Conservation (phyloP, 2,888 invertebrate species). For the Gnatocerus cornutus region DNA sequence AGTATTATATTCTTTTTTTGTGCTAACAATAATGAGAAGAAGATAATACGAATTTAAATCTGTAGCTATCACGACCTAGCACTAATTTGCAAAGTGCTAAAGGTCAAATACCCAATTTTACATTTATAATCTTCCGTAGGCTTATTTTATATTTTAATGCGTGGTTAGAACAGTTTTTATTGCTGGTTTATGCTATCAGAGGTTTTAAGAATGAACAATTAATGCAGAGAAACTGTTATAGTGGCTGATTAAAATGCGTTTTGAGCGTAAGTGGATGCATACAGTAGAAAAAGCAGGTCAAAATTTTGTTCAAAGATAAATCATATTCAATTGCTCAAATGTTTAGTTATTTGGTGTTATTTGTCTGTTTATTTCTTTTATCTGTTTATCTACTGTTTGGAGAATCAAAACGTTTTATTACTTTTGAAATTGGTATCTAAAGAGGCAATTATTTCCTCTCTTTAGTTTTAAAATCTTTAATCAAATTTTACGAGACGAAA, state of each 20-base stretch:
- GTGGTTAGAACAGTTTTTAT: slow-evolving; percentile 7
- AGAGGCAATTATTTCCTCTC: too few relatives aligned
- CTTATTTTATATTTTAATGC: slow-evolving; percentile 6
- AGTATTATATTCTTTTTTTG: neutral
- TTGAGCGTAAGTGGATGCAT: too few relatives aligned
- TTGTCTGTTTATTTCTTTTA: too few relatives aligned
- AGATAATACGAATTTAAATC: slow-evolving; percentile 16
- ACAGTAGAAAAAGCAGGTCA: too few relatives aligned
- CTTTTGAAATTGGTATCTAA: too few relatives aligned
- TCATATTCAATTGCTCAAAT: too few relatives aligned
- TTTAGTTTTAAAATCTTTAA: too few relatives aligned
- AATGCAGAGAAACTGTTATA: neutral
- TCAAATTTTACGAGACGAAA: too few relatives aligned
- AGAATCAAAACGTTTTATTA: too few relatives aligned
- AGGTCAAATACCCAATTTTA: slow-evolving; percentile 14
- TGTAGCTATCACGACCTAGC: slow-evolving; percentile 1
- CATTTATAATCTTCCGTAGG: neutral
- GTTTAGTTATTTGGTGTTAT: too few relatives aligned
- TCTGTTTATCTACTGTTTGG: too few relatives aligned
- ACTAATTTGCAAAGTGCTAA: slow-evolving; percentile 1
- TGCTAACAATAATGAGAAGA: slow-evolving; percentile 14
- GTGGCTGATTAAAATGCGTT: neutral
- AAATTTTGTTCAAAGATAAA: too few relatives aligned
- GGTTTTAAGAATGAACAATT: neutral
- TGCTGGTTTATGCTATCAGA: neutral